Conservation (phyloP, 35 echinoderm and acorn worm species). For the Ophiothrix spiculata region DNA sequence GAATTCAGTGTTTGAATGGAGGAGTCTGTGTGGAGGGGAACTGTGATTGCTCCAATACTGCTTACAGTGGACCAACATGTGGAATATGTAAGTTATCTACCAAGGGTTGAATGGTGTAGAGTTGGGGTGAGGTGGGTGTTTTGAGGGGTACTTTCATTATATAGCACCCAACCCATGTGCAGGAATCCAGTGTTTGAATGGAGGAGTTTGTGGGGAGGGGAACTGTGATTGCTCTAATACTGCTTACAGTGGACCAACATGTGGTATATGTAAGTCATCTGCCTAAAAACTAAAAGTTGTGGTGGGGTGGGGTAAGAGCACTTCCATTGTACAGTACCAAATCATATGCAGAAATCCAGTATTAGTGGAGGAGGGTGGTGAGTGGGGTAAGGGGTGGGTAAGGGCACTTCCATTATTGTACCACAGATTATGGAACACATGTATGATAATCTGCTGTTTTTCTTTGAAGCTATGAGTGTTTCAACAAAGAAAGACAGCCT, state of each 20-base stretch:
- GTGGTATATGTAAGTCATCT: conserved; percentile 25
- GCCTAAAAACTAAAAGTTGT: background rate
- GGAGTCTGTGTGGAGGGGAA: conserved; percentile 18
- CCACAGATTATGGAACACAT: too few relatives aligned
- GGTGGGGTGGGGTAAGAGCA: too few relatives aligned
- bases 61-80: conserved; percentile 17
- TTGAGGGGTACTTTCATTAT: background rate
- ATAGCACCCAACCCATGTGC: conserved; percentile 39
- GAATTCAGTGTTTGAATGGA: conserved; percentile 22
- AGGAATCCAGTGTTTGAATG: conserved; percentile 22
- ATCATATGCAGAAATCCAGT: conserved; percentile 6
- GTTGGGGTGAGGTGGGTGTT: too few relatives aligned
- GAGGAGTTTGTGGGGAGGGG: conserved; percentile 18
- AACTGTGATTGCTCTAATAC: conserved; percentile 24
- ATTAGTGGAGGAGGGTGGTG: too few relatives aligned
- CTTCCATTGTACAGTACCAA: conserved; percentile 24
- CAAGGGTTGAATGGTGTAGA: background rate
- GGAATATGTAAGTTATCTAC: conserved; percentile 21
- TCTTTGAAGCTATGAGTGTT: too few relatives aligned
- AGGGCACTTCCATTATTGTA: too few relatives aligned
- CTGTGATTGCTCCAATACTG: conserved; percentile 29
- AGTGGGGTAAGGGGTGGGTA: too few relatives aligned
- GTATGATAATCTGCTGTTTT: too few relatives aligned
- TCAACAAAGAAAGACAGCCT: too few relatives aligned
- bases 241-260: conserved; percentile 12